Conservation (phyloP, 2,888 invertebrate genomes). For the Caradrina kadenii region DNA sequence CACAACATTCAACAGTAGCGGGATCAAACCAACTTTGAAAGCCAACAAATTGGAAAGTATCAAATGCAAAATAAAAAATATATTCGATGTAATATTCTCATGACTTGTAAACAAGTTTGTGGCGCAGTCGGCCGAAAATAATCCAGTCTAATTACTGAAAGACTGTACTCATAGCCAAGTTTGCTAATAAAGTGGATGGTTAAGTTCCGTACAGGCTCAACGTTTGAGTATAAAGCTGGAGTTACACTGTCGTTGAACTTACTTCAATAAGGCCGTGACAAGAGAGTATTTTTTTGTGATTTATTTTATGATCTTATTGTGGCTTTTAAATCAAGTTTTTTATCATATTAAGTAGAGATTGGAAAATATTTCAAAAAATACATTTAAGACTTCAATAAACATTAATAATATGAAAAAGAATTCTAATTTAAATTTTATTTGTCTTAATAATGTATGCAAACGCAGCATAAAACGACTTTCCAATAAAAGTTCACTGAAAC, state of each 20-base stretch:
- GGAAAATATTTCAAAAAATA: not conserved
- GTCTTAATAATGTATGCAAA: conserved; percentile 18
- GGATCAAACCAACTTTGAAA: conserved; percentile 23
- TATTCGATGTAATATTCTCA: conserved; percentile 56
- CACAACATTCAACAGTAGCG: not conserved
- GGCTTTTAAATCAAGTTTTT: too few relatives aligned
- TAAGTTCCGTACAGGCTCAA: conserved; percentile 77
- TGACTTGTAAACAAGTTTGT: conserved; percentile 73
- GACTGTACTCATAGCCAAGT: conserved; percentile 84
- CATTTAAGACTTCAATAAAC: not conserved
- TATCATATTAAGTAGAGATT: too few relatives aligned
- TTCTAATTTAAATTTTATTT: not conserved
- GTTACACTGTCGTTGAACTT: conserved; percentile 51
- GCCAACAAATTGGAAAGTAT: conserved; percentile 37
- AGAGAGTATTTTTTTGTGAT: not conserved
- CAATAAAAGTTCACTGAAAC: conserved; percentile 30
- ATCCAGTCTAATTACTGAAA: conserved; percentile 88
- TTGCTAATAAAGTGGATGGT: conserved; percentile 89
- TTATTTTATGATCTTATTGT: too few relatives aligned
- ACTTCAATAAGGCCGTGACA: not conserved
- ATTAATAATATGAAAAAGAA: not conserved
- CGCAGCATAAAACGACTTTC: conserved; percentile 18
- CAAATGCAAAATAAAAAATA: conserved; percentile 56
- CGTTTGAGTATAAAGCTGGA: conserved; percentile 65
- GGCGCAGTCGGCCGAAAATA: conserved; percentile 83